Evolutionary conservation across 2,797 vertebrate genomes (phyloP), one percentile per base, ranked within the genome.

Genomic region (Eleutherodactylus coqui): DNA sequence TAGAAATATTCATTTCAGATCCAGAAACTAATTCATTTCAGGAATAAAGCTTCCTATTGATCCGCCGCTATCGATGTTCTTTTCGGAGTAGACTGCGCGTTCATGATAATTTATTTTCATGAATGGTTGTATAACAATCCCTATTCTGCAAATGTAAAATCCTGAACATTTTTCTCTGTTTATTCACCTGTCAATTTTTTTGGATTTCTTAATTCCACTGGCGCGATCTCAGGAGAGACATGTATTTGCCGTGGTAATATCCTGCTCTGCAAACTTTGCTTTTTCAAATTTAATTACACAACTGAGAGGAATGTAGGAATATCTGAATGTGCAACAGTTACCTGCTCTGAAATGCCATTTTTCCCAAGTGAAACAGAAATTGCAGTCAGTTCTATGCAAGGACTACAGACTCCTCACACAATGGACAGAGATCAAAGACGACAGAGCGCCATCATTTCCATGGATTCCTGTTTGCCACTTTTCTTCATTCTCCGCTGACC

Each of bases 141-240:
- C 81, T 53, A 43, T 51, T 84, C 62, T 72, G 81, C 81, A 79
- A 87, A 86, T 78, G 60, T 29, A 77, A 83, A 76, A 86, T 86
- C 80, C 80, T 55, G 79, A 69, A 60, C 86, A 73, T 78, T 75
- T 84, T 64, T 72, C 73, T 83, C 29, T 83, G 86, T 87, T 87
- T 87, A 84, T 87, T 84, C 81, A 79, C 78, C 81, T 79, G 81
- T 69, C 86, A 73, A 84, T 87, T 75, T 62, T 79, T 84, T 84
- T 58, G 84, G 81, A 87, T 87, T 84, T 87, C 86, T 87, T 84
- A 79, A 87, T 79, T 79, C 86, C 86, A 75, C 24, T 41, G 9
- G 43, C 51, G n/a, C 60, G 21, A 49, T 72, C 86, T 79, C 64
- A 43, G 49, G 85, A 83, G 80, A 72, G 55, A 38, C 38, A 38